Base-by-base conservation (phyloP, 2,888 invertebrate genomes). In the Scotopteryx bipunctaria region DNA sequence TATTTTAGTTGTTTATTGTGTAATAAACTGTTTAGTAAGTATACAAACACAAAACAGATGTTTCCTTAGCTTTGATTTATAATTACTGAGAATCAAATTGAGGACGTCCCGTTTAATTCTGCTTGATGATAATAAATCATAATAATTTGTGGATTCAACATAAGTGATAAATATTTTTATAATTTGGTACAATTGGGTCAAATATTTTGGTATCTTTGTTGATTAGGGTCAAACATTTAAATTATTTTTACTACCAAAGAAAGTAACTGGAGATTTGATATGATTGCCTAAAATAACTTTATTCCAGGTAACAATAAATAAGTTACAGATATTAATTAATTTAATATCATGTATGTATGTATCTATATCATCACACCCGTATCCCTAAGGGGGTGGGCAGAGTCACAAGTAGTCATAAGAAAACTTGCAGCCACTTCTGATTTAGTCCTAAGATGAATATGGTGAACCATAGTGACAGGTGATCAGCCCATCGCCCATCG, bases 21-120 rank as follows among this genome's bases (percentile, higher is more conserved):
- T 61, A 27, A 27, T n/a, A n/a, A 76, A 77, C 73, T 64, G 71
- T 73, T 74, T 67, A 65, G 64, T 11, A 65, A 60, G 66, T 60
- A 61, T 47, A 61, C 61, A 66, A 73, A 80, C 69, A 70, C 51
- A 67, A 55, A 76, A 71, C 84, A 84, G 78, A 80, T 79, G 81
- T 69, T 77, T 78, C 75, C 76, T 73, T 52, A 55, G 50, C 69
- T 74, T 71, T 71, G 75, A 75, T 74, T 75, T 72, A 72, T 66
- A 70, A 70, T 68, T 68, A 64, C 61, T 57, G 62, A 61, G 60
- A 63, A 56, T 35, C 29, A 16, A 50, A 67, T 64, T 60, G 61
- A 61, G 61, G 56, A 58, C 57, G 48, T 62, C 59, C 57, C 61
- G 63, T 70, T 68, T 67, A 57, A 64, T 50, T 52, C 46, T 52